A percentile compares a stretch with the other conserved stretches of the same genome.
phyloP scores from a whole-genome alignment of 2,888 invertebrate species.

The Chrysopilus asiliformis region DNA sequence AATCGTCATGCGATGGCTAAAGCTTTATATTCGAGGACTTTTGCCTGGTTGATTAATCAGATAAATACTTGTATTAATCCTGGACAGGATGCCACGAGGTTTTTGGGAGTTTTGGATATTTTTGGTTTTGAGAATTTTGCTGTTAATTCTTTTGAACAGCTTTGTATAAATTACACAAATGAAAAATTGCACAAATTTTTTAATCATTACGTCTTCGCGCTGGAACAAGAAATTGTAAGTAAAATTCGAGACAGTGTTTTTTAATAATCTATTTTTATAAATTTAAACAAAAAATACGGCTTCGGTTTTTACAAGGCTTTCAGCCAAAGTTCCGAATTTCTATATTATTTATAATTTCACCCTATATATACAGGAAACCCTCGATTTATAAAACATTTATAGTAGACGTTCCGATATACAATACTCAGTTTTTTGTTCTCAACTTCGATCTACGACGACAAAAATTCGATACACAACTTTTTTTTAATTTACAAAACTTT shows the following conservation, averaged over 20 bases:
- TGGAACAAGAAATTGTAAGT: constrained; percentile 88
- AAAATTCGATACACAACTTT: too few species aligned
- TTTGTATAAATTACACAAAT: constrained; percentile 89
- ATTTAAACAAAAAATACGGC: too few species aligned
- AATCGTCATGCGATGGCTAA: constrained; percentile 90
- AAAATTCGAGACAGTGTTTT: constrained; percentile 4
- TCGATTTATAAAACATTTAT: too few species aligned
- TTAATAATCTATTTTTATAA: too few species aligned
- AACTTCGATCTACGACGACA: too few species aligned
- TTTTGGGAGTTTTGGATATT: constrained; percentile 82
- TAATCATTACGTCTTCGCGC: constrained; percentile 88
- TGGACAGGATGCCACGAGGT: constrained; percentile 61
- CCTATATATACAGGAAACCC: too few species aligned
- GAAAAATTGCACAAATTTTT: constrained; percentile 92
- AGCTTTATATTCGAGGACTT: constrained; percentile 76
- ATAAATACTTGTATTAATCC: constrained; percentile 87
- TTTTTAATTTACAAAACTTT: too few species aligned
- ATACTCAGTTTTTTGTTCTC: too few species aligned
- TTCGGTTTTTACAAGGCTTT: too few species aligned
- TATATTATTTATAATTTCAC: too few species aligned
- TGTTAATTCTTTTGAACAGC: constrained; percentile 81
- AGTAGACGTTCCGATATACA: too few species aligned
- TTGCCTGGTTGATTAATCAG: constrained; percentile 85
- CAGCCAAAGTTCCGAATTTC: too few species aligned
- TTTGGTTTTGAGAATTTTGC: constrained; percentile 90